These are phyloP conservation scores for Sigmodon hispidus DNA, from an alignment of 2,113 vertebrate species.

Conservation along the genomic window DNA sequence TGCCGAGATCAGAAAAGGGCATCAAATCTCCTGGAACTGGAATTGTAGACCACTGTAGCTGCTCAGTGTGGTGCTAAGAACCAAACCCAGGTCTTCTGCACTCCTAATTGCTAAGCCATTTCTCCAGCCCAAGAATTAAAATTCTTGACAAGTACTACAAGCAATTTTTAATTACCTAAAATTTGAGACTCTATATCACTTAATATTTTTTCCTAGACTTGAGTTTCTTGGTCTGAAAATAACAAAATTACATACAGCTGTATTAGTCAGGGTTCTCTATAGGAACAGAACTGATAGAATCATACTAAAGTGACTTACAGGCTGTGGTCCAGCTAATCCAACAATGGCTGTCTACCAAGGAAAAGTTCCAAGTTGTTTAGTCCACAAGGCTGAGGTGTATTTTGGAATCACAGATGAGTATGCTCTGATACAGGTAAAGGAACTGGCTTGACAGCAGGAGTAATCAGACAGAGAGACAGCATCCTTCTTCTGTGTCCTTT, in stretches of 20 bases:
- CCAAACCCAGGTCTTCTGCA: not conserved
- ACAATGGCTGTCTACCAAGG: not conserved
- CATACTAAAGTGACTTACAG: not conserved
- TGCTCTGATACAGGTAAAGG: not conserved
- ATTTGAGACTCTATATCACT: constrained; percentile 28
- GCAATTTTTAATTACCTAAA: constrained; percentile 32
- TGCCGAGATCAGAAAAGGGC: not conserved
- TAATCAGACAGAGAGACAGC: not conserved
- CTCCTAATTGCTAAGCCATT: not conserved
- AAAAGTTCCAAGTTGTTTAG: not conserved
- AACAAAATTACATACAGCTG: not conserved
- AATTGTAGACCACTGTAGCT: not conserved
- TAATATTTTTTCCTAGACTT: not conserved
- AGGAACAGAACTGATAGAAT: not conserved
- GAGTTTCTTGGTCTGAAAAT: constrained; percentile 55
- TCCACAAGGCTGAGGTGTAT: not conserved
- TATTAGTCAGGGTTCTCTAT: not conserved
- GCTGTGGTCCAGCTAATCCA: not conserved
- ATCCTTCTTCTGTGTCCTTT: not conserved
- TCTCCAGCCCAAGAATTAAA: not conserved
- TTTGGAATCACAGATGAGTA: not conserved
- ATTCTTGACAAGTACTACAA: not conserved
- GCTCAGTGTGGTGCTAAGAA: not conserved
- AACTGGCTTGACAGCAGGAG: not conserved
- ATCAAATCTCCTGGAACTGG: not conserved